Evolutionary conservation across 2,797 vertebrate species (phyloP).

Genomic region (Pampus argenteus): DNA sequence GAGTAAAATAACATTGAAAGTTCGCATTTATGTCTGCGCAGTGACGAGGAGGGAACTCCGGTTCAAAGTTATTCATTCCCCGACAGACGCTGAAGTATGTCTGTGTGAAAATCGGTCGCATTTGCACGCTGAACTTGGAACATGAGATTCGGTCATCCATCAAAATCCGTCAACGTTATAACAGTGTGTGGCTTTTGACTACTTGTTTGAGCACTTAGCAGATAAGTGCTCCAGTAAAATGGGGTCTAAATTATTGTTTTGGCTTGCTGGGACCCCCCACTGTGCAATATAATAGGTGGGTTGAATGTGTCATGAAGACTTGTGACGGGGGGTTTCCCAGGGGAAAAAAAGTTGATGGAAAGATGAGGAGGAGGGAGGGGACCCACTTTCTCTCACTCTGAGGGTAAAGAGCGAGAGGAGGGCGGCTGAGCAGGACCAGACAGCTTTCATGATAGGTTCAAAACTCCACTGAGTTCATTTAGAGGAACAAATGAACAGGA

Average conservation of each 20-base stretch:
- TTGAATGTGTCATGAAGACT: slow-evolving; percentile 62
- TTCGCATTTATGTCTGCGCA: neutral
- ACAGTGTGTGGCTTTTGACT: slow-evolving; percentile 45
- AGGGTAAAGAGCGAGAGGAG: slow-evolving; percentile 21
- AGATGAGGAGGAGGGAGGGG: slow-evolving; percentile 60
- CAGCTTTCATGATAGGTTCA: slow-evolving; percentile 29
- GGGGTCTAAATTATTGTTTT: slow-evolving; percentile 73
- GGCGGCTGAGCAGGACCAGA: slow-evolving; percentile 17
- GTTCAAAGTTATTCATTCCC: neutral
- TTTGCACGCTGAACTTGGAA: neutral
- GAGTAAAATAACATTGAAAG: neutral
- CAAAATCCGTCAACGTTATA: slow-evolving; percentile 17
- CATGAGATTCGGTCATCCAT: slow-evolving; percentile 17
- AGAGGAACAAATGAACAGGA: slow-evolving; percentile 10
- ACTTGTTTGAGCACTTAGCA: slow-evolving; percentile 56
- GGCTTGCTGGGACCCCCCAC: slow-evolving; percentile 62
- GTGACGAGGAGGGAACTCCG: neutral
- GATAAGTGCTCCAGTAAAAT: slow-evolving; percentile 55
- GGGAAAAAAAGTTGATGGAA: slow-evolving; percentile 55
- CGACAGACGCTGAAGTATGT: slow-evolving; percentile 6
- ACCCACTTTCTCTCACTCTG: slow-evolving; percentile 5
- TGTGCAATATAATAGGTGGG: slow-evolving; percentile 65
- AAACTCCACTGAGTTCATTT: slow-evolving; percentile 6
- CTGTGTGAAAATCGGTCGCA: slow-evolving; percentile 9
- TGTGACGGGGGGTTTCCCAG: slow-evolving; percentile 72